Base-by-base conservation (phyloP, 2,797 vertebrate genomes). In the Silurus aristotelis region DNA sequence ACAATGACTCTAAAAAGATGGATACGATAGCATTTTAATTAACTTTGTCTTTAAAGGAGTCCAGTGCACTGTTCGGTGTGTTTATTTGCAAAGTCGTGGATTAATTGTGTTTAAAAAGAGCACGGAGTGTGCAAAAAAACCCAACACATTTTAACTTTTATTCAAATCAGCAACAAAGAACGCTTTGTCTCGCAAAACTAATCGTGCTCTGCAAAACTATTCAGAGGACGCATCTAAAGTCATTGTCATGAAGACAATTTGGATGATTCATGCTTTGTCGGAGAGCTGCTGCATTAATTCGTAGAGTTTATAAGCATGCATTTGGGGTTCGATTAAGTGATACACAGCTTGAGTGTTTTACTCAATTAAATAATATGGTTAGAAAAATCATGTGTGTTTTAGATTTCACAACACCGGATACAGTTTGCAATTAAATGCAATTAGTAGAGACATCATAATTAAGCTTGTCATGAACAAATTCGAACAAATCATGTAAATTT, bases 21-120 rank as follows among this genome's bases (percentile, higher is more conserved):
- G 79, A 75, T 82, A 86, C 81, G 87, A 89, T 90, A 86, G 84
- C 61, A 64, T 89, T 87, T 89, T 90, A 90, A 90, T 90, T 90
- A 89, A 87, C 70, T 87, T 80, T 56, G 22, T 64, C 83, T 89
- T 79, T 81, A 78, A 80, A 81, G 13, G 19, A 55, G 78, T 86
- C 88, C 84, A 56, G 72, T 25, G 66, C 73, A 60, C 85, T 61
- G 72, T 83, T 81, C 77, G 63, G 52, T 31, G 80, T 87, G 87
- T 88, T 89, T 89, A 80, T 90, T 89, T 84, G 84, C 80, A 83
- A 84, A 87, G 88, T 85, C 83, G 63, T 72, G 77, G 68, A 81
- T 81, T 85, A 84, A 86, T 85, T 83, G 70, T 82, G 68, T 89
- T 85, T 52, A 52, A 87, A 64, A 67, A 68, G 84, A 87, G 87